Evolutionary conservation across 2,888 invertebrate genomes (phyloP).

Genomic region (Dryadula phaetusa): DNA sequence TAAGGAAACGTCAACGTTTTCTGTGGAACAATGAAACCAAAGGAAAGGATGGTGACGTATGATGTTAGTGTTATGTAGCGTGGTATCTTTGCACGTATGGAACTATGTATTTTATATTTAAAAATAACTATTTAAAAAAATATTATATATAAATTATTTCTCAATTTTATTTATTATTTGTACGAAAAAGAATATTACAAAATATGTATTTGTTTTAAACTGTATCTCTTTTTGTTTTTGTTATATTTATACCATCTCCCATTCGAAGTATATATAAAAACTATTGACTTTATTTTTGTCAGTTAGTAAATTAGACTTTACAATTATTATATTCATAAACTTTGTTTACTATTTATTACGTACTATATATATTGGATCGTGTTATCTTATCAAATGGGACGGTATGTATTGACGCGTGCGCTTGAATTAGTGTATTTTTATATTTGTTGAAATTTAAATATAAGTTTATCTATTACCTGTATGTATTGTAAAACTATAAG

Average conservation of each 20-base stretch:
- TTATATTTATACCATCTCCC: too few relatives aligned
- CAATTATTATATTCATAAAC: not conserved
- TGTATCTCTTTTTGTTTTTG: too few relatives aligned
- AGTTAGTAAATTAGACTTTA: not conserved
- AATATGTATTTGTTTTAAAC: too few relatives aligned
- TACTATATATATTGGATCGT: not conserved
- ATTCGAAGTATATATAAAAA: too few relatives aligned
- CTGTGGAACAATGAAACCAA: constrained; percentile 6
- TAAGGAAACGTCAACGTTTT: constrained; percentile 12
- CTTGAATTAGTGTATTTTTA: not conserved
- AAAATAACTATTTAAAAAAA: too few relatives aligned
- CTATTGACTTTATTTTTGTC: not conserved
- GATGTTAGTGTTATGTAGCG: not conserved
- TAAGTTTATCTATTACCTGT: too few relatives aligned
- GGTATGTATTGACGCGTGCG: not conserved
- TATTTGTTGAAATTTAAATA: not conserved
- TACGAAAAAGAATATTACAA: too few relatives aligned
- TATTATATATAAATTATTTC: too few relatives aligned
- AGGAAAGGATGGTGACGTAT: not conserved
- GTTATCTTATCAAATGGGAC: not conserved
- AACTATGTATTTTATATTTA: too few relatives aligned
- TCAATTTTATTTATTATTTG: too few relatives aligned
- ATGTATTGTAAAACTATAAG: not conserved
- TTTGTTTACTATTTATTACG: not conserved
- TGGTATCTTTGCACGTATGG: not conserved